These are phyloP conservation scores for Anoura caudifer DNA, from an alignment of 2,113 vertebrate genomes.

Conservation along the genomic window DNA sequence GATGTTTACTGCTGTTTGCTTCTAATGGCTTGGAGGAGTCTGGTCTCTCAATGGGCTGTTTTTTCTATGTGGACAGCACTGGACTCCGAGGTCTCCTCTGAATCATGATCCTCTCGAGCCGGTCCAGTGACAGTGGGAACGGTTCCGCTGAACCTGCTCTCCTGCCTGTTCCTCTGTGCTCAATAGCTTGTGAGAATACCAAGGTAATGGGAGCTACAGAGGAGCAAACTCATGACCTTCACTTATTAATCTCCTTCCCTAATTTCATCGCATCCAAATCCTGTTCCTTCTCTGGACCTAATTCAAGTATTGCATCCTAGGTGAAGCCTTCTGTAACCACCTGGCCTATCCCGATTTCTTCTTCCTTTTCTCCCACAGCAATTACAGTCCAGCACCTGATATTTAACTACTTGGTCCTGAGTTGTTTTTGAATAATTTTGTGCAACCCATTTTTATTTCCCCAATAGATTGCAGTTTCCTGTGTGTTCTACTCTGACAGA, in stretches of 20 bases:
- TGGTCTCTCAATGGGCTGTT: not conserved
- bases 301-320: not conserved
- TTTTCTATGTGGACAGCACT: not conserved
- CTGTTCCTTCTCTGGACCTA: not conserved
- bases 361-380: not conserved
- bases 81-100: not conserved
- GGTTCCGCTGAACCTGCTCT: not conserved
- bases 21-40: not conserved
- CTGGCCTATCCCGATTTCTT: too few species aligned
- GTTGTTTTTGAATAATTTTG: not conserved
- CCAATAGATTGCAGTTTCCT: not conserved
- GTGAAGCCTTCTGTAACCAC: not conserved
- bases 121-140: not conserved
- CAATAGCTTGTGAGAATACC: not conserved
- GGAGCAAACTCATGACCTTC: not conserved
- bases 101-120: not conserved
- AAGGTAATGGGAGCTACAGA: not conserved
- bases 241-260: not conserved
- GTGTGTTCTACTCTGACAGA: not conserved
- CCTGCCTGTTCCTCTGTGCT: not conserved
- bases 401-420: not conserved
- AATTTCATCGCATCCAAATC: not conserved
- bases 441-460: not conserved
- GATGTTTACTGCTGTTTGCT: not conserved
- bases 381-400: not conserved